phyloP scores from a whole-genome alignment of 2,113 vertebrate species.

The Nothobranchius furzeri region DNA sequence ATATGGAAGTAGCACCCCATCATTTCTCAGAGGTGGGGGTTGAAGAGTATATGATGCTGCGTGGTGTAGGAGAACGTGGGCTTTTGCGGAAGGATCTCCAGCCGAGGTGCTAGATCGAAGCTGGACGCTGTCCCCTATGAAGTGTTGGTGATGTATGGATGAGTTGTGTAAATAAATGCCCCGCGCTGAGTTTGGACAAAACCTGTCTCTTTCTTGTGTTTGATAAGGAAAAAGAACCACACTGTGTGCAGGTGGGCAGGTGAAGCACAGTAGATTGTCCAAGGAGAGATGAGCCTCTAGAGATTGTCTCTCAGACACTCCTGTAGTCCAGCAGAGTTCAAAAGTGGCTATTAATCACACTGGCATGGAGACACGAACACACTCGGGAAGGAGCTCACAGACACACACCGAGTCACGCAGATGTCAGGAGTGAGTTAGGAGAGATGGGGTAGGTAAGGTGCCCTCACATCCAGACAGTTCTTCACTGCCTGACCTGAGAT shows the following conservation, averaged over 20 bases:
- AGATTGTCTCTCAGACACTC: conserved; percentile 54
- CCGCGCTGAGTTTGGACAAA: too few relatives aligned
- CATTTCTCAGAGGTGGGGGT: too few relatives aligned
- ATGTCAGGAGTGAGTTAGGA: background rate
- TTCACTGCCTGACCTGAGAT: background rate
- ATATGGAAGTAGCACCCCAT: too few relatives aligned
- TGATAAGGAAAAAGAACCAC: too few relatives aligned
- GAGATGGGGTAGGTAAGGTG: background rate
- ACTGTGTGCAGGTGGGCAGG: conserved; percentile 32
- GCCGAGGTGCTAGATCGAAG: too few relatives aligned
- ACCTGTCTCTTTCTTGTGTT: too few relatives aligned
- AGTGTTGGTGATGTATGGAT: too few relatives aligned
- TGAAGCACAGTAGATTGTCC: conserved; percentile 30
- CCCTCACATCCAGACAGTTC: conserved; percentile 8
- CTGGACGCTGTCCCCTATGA: too few relatives aligned
- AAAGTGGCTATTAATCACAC: conserved; percentile 75
- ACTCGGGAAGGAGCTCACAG: conserved; percentile 8
- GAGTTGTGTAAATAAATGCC: too few relatives aligned
- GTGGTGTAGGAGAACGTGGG: too few relatives aligned
- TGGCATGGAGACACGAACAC: conserved; percentile 47
- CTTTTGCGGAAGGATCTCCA: too few relatives aligned
- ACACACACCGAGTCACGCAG: conserved; percentile 11
- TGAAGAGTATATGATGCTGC: too few relatives aligned
- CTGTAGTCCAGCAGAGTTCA: conserved; percentile 60
- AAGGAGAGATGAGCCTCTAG: conserved; percentile 66